Evolutionary conservation across 2,113 vertebrate genomes (phyloP), one percentile per base, ranked within the genome.

Genomic region (Aleadryas rufinucha): DNA sequence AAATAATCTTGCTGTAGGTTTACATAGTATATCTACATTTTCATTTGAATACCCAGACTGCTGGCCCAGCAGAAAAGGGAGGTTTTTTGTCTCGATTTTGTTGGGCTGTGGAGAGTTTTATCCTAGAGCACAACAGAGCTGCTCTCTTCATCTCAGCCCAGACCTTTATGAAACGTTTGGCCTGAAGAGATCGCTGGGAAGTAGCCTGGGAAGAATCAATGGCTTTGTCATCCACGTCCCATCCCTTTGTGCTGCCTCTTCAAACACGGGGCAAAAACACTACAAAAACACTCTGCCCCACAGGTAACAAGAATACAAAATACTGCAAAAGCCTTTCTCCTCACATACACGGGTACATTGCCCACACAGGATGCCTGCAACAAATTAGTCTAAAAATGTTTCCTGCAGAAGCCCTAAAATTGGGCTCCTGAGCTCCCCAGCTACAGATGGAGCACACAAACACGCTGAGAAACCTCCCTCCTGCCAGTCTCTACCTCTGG

Each of bases 1-100:
- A 96, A 96, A 93, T 94, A 95, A 85, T 88, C 92, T 80, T 33
- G 87, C 88, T 83, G 94, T 37, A 87, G 91, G 94, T 93, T 96
- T 96, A 93, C 88, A 90, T 8, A 49, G 82, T 59, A 4, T 95
- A 97, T 97, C 90, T 92, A 96, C 94, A 97, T 78, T 92, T 97
- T 84, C 87, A 33, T 88, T 24, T 60, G 78, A 95, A 93, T 80
- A 69, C 75, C 64, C 61, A 84, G 75, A 83, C 89, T 82, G 95
- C 59, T 44, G 47, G 61, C 79, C 72, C 93, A 96, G 91, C 90
- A 93, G 93, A 90, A 49, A 89, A 95, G 90, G 79, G 89, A 91
- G 53, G 61, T 56, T 77, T 76, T 83, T 63, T 86, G 53, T 39
- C 33, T 71, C 50, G 54, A 45, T 72, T 94, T 93, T 74, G 53